These are phyloP conservation scores for Strigops habroptila DNA, from an alignment of 2,113 vertebrate species.

Conservation along the genomic window DNA sequence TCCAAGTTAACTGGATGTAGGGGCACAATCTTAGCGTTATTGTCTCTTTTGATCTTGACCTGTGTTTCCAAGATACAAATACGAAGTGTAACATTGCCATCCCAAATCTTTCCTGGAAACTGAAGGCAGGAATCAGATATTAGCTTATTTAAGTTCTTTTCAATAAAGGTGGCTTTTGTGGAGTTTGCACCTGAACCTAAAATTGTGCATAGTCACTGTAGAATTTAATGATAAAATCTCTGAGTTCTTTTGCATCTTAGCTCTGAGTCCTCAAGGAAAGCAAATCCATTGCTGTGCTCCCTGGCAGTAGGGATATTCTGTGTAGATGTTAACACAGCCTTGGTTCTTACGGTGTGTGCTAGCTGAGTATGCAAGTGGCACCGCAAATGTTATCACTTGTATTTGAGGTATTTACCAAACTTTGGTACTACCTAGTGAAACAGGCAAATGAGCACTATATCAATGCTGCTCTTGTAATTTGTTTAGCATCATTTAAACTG, in stretches of 20 bases:
- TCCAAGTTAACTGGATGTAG: neutral
- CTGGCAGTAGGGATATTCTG: neutral
- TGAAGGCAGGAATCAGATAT: neutral
- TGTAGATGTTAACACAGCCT: neutral
- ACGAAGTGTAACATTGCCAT: neutral
- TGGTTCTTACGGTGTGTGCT: neutral
- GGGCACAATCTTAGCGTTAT: neutral
- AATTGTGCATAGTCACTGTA: neutral
- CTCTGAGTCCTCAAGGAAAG: neutral
- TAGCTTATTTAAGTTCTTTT: neutral
- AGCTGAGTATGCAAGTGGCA: neutral
- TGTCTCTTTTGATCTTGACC: neutral
- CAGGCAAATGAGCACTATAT: neutral
- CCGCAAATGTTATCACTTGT: neutral
- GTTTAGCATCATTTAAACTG: slow-evolving; percentile 30
- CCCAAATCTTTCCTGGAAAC: neutral
- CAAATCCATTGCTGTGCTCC: neutral
- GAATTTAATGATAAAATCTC: neutral
- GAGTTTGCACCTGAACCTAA: neutral
- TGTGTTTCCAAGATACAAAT: neutral
- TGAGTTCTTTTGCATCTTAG: neutral
- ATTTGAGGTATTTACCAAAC: neutral
- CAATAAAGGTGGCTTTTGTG: neutral
- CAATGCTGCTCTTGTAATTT: neutral
- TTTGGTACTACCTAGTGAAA: neutral